Conservation (phyloP, 2,113 vertebrate species). For the Notechis scutatus region DNA sequence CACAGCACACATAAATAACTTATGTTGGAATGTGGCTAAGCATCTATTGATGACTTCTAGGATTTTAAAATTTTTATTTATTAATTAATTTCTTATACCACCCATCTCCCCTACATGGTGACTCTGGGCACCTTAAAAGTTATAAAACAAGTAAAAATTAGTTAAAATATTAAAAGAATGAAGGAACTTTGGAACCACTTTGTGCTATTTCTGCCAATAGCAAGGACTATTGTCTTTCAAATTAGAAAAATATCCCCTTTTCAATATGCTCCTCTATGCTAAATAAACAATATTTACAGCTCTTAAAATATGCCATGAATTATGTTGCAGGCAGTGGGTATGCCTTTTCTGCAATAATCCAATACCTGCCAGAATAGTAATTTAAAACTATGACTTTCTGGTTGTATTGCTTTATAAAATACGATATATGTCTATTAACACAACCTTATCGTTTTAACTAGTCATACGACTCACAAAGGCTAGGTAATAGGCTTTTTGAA, state of each 20-base stretch:
- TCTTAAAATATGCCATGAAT: background rate
- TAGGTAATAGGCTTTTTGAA: conserved; percentile 35
- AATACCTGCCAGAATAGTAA: conserved; percentile 7
- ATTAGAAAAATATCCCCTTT: background rate
- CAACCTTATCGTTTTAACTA: conserved; percentile 60
- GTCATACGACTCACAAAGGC: conserved; percentile 50
- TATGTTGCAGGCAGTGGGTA: background rate
- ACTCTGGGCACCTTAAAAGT: background rate
- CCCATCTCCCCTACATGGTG: background rate
- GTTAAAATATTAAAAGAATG: background rate
- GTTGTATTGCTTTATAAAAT: conserved; percentile 64
- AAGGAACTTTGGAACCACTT: background rate
- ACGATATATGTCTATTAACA: conserved; percentile 52
- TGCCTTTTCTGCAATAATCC: background rate
- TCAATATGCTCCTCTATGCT: background rate
- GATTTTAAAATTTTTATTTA: background rate
- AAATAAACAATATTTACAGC: conserved; percentile 19
- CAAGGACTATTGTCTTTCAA: background rate
- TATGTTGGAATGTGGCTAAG: background rate
- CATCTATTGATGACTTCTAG: background rate
- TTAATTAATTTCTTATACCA: background rate
- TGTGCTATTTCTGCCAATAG: background rate
- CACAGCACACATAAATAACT: background rate
- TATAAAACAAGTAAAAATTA: background rate
- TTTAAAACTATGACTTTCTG: conserved; percentile 45